Conservation (phyloP, 2,888 invertebrate genomes). For the Eurytoma californica region DNA sequence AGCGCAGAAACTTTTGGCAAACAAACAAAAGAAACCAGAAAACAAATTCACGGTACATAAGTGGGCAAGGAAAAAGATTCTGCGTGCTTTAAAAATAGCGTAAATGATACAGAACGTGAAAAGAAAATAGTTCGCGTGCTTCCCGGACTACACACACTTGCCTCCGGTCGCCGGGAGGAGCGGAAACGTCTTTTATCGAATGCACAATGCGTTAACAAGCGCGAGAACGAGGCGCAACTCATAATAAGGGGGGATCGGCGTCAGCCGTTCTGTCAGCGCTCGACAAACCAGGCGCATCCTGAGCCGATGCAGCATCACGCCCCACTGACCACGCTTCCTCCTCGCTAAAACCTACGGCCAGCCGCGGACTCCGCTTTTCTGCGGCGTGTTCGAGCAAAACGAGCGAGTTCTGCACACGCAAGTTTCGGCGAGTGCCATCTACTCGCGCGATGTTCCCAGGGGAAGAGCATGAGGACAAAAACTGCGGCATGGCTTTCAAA, state of each 20-base stretch:
- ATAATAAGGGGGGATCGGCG: slow-evolving; percentile 29
- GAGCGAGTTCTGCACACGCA: no score
- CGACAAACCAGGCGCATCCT: slow-evolving; percentile 44
- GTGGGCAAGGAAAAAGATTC: neutral
- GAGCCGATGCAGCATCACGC: neutral
- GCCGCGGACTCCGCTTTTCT: no score
- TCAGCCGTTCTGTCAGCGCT: slow-evolving; percentile 40
- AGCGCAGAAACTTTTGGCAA: neutral
- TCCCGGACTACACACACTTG: neutral
- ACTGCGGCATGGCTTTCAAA: no score
- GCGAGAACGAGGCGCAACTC: slow-evolving; percentile 41
- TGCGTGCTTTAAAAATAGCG: neutral
- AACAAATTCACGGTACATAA: neutral
- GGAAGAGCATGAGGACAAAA: no score
- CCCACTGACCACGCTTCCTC: slow-evolving; percentile 34
- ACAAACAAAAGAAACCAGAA: neutral
- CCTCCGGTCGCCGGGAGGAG: neutral
- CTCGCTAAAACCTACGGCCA: neutral
- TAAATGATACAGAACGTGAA: neutral
- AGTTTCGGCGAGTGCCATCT: no score
- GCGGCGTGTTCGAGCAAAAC: no score
- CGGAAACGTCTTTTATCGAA: slow-evolving; percentile 48
- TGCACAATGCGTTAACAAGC: slow-evolving; percentile 46
- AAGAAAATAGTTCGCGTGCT: neutral
- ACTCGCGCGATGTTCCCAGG: no score